Evolutionary conservation across 2,888 invertebrate genomes (phyloP), one percentile per base, ranked within the genome.

Genomic region (Dicycla oo): DNA sequence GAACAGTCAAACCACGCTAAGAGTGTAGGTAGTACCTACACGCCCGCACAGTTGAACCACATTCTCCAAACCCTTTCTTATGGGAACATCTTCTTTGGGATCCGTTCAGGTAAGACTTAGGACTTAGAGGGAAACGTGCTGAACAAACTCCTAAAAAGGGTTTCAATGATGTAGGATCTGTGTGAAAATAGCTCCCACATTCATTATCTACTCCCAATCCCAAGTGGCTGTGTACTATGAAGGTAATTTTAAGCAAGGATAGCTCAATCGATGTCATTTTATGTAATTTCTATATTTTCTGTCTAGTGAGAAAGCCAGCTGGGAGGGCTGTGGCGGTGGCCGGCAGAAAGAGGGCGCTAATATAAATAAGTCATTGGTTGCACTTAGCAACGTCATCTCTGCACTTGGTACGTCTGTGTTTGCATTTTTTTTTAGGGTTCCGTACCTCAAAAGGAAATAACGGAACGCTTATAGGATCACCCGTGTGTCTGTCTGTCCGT

Each of bases 381-480:
- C 98, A 40, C 96, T 98, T 56, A 98, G 98, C 88, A 98, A 98
- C 94, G 98, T 98, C 82, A 98, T 98, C 87, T 98, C 98, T 40
- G 97, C 98, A 51, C 95, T 98, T 85, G 98, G 98, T 98, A 93
- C 93, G 92, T 72, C 18, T 57, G 40, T 54, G 57, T 20, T 51
- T 34, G 18, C 5, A 0, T 38, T 20, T 2, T 0, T 34, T 26
- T 3, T 49, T 23, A n/a, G n/a, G n/a, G n/a, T n/a, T n/a, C n/a
- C n/a, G n/a, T n/a, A n/a, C n/a, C n/a, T n/a, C n/a, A n/a, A n/a
- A n/a, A n/a, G n/a, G n/a, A n/a, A n/a, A n/a, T n/a, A n/a, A n/a
- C n/a, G n/a, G n/a, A n/a, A n/a, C n/a, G n/a, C n/a, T n/a, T n/a
- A n/a, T n/a, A n/a, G n/a, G n/a, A n/a, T n/a, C n/a, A n/a, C n/a